These are phyloP conservation scores for Holacanthella duospinosa DNA, from an alignment of 2,888 invertebrate species.

Conservation along the genomic window DNA sequence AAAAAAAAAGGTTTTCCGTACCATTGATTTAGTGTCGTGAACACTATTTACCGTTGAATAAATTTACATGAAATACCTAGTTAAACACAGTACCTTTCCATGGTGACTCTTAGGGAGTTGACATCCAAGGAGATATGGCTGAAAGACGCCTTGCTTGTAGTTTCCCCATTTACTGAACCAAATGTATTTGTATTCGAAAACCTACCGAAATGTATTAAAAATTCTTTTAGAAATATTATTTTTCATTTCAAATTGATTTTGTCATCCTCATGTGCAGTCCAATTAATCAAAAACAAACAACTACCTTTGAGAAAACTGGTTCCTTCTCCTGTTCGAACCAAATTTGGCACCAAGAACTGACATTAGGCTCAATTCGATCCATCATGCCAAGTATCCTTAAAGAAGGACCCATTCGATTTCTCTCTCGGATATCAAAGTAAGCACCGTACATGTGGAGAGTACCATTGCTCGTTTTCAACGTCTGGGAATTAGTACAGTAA, in stretches of 20 bases:
- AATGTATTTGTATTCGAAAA: constrained; percentile 82
- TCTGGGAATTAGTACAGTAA: too few relatives aligned
- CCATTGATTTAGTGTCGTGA: too few relatives aligned
- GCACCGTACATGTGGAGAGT: constrained; percentile 84
- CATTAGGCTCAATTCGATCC: constrained; percentile 72
- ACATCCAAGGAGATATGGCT: constrained; percentile 82
- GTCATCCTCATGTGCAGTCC: too few relatives aligned
- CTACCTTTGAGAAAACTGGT: constrained; percentile 49
- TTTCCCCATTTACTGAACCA: constrained; percentile 94
- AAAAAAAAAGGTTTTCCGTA: too few relatives aligned
- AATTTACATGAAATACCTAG: not conserved
- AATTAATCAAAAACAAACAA: too few relatives aligned
- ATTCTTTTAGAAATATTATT: not conserved
- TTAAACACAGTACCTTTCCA: constrained; percentile 43
- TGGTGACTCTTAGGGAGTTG: constrained; percentile 64
- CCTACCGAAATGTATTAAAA: constrained; percentile 51
- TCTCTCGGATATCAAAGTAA: constrained; percentile 69
- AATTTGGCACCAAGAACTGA: constrained; percentile 72
- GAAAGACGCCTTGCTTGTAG: constrained; percentile 79
- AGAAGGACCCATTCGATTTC: constrained; percentile 69
- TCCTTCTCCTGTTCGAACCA: constrained; percentile 78
- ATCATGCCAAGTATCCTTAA: constrained; percentile 79
- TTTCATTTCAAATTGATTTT: too few relatives aligned
- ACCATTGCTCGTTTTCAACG: constrained; percentile 67
- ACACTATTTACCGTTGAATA: too few relatives aligned